These are phyloP conservation scores for Lagria hirta DNA, from an alignment of 2,888 invertebrate genomes.

Conservation along the genomic window DNA sequence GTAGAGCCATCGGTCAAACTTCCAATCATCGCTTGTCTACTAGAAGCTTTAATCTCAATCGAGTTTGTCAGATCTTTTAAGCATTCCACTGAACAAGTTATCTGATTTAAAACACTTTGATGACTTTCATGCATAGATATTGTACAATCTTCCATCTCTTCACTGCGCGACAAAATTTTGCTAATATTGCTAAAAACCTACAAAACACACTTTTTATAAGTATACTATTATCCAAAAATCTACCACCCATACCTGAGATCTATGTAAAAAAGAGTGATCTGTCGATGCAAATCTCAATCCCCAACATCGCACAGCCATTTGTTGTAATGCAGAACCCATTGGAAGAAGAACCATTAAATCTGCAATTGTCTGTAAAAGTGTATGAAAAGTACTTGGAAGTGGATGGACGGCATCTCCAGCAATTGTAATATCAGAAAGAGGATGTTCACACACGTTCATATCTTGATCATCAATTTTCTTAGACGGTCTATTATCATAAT, in stretches of 20 bases:
- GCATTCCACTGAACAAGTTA: constrained; percentile 61
- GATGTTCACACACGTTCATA: constrained; percentile 71
- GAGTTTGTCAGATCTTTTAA: constrained; percentile 74
- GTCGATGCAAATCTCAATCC: constrained; percentile 84
- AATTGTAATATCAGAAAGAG: constrained; percentile 75
- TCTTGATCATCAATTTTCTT: constrained; percentile 54
- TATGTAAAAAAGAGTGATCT: constrained; percentile 89
- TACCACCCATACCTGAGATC: constrained; percentile 48
- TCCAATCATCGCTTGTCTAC: constrained; percentile 90
- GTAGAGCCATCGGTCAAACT: constrained; percentile 92
- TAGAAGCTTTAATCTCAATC: constrained; percentile 85
- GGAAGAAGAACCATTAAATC: constrained; percentile 88
- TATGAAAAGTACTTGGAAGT: constrained; percentile 69
- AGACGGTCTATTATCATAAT: constrained; percentile 58
- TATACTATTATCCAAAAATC: neutral
- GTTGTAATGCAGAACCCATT: constrained; percentile 82
- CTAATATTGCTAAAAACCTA: constrained; percentile 92
- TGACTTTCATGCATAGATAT: constrained; percentile 63
- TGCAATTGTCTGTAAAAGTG: constrained; percentile 85
- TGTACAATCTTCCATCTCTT: constrained; percentile 70
- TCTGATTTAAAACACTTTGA: constrained; percentile 54
- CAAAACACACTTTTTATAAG: constrained; percentile 47
- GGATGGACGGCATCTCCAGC: constrained; percentile 70
- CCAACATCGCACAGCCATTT: constrained; percentile 93
- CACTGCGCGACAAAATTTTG: constrained; percentile 89